Base-by-base conservation (phyloP, 1,140 invertebrate genomes). In the Drosophila busckii region DNA sequence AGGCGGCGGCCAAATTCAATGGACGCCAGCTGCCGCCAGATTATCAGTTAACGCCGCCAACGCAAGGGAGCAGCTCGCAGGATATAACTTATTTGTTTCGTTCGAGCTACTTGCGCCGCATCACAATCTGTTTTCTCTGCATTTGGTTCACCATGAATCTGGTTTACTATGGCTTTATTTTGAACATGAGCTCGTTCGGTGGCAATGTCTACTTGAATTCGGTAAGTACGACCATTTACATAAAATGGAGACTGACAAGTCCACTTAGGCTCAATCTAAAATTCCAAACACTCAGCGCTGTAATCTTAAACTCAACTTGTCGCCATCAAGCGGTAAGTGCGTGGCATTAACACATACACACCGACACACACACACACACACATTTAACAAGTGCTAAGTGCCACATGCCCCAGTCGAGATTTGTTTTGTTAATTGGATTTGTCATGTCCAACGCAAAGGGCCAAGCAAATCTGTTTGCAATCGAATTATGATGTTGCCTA, bases 131-230 rank as follows among this genome's bases (percentile, higher is more conserved):
- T 49, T 88, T 93, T 7, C 92, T 92, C 31, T 80, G 92, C 28
- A 91, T 92, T 41, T 94, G 93, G 93, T 93, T 93, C 82, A 89
- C 91, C 23, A 91, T 93, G 78, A 93, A 93, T 56, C 89, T 93
- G 15, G 91, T 92, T 2, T 94, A 94, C 73, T 94, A 94, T 54
- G 92, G 92, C 5, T 87, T 94, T 4, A 89, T 93, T 20, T 85
- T 94, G 12, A 94, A 94, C 64, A 89, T 93, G 55, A 91, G 90
- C 25, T 92, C 92, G 52, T 91, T 93, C 42, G 92, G 92, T 40
- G 92, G 92, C 46, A 90, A 93, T 85, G 87, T 93, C 23, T 93
- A 93, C 66, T 75, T 91, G 7, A 93, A 92, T 64, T 92, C 90
- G 56, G 92, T 93, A 69, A 89, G 89, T 88, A 4, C 17, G 15